Conservation (phyloP, 1,140 invertebrate genomes). For the Pomacea maculata region DNA sequence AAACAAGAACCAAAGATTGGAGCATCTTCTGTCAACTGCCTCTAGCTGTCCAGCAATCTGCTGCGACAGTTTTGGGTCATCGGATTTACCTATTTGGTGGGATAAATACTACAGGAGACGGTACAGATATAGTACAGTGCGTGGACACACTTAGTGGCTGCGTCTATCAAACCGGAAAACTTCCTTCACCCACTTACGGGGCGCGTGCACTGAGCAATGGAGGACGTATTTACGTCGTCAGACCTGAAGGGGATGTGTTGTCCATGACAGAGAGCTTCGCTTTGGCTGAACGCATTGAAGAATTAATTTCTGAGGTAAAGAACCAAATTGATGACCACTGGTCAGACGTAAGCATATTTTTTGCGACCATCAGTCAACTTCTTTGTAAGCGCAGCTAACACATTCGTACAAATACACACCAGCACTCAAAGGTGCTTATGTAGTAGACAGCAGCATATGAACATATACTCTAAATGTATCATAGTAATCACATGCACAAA, state of each 20-base stretch:
- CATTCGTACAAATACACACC: too few species aligned
- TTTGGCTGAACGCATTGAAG: neutral
- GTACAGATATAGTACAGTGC: neutral
- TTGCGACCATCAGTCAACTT: too few species aligned
- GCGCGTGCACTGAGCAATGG: constrained; percentile 6
- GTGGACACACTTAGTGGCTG: neutral
- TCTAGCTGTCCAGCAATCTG: neutral
- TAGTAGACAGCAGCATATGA: too few species aligned
- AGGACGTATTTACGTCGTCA: neutral
- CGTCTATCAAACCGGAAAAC: neutral
- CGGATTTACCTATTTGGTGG: constrained; percentile 13
- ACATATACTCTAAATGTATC: too few species aligned
- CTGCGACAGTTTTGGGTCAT: constrained; percentile 1
- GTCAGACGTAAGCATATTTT: too few species aligned
- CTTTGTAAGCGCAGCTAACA: too few species aligned
- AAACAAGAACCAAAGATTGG: neutral
- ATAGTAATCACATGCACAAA: too few species aligned
- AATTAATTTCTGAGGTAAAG: too few species aligned
- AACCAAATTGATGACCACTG: too few species aligned
- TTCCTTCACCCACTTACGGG: neutral
- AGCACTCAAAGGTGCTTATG: too few species aligned
- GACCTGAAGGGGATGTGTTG: neutral
- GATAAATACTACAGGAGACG: neutral
- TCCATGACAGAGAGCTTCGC: neutral
- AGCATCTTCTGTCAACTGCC: neutral